phyloP scores from a whole-genome alignment of 2,888 invertebrate species.

The Synanthedon myopaeformis region DNA sequence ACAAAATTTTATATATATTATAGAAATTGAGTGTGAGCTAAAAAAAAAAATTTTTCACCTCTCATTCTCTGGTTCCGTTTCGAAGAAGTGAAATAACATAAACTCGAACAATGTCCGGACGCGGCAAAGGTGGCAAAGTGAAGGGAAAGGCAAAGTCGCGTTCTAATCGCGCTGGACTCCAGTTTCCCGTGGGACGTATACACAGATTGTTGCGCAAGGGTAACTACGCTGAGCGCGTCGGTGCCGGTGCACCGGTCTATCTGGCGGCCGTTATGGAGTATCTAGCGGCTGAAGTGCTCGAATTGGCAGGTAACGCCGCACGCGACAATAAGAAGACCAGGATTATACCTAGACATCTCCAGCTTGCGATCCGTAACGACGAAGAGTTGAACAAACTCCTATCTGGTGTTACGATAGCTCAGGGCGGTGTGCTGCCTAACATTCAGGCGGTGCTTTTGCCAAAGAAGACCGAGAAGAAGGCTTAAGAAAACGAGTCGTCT shows the following conservation, averaged over 20 bases:
- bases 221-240: slow-evolving; percentile 72
- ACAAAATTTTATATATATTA: neutral
- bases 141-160: slow-evolving; percentile 57
- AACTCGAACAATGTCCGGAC: slow-evolving; percentile 9
- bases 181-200: slow-evolving; percentile 72
- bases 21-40: neutral
- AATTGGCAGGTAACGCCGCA: slow-evolving; percentile 76
- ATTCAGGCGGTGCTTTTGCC: slow-evolving; percentile 60
- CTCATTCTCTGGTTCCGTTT: neutral
- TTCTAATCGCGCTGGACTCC: slow-evolving; percentile 69
- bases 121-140: slow-evolving; percentile 39
- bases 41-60: neutral
- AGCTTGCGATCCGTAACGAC: slow-evolving; percentile 73
- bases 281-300: slow-evolving; percentile 77
- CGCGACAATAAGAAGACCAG: slow-evolving; percentile 77
- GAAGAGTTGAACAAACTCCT: too few relatives aligned
- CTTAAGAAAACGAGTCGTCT: neutral
- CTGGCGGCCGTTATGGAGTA: slow-evolving; percentile 38
- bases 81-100: neutral
- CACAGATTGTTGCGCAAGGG: slow-evolving; percentile 72
- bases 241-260: slow-evolving; percentile 66
- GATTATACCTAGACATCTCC: slow-evolving; percentile 83
- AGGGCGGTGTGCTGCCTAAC: too few relatives aligned
- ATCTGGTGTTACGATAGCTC: too few relatives aligned
- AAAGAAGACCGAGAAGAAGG: slow-evolving; percentile 67